These are phyloP conservation scores for Agrochola lychnidis DNA, from an alignment of 2,888 invertebrate genomes.

Conservation along the genomic window DNA sequence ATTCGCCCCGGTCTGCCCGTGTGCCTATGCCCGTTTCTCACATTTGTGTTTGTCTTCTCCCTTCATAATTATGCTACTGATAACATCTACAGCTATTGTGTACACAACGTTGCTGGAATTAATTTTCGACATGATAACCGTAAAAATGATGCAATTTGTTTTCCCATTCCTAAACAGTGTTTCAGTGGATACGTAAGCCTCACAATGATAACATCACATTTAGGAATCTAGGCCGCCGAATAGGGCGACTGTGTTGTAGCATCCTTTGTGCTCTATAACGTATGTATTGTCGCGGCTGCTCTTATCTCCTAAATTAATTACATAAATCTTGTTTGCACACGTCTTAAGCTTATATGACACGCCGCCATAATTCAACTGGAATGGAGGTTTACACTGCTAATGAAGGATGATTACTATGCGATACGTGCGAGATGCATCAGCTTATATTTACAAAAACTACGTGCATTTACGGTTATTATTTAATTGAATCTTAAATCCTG, in stretches of 20 bases:
- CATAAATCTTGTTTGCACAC: constrained; percentile 91
- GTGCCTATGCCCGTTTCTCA: constrained; percentile 58
- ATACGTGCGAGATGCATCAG: constrained; percentile 64
- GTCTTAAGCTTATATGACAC: constrained; percentile 90
- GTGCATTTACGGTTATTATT: neutral
- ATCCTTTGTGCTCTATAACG: constrained; percentile 84
- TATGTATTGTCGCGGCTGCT: constrained; percentile 84
- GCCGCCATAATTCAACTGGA: constrained; percentile 88
- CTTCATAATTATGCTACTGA: constrained; percentile 73
- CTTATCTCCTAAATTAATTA: constrained; percentile 91
- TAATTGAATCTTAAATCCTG: neutral
- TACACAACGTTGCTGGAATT: constrained; percentile 48
- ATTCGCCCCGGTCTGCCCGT: constrained; percentile 71
- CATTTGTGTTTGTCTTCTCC: constrained; percentile 71
- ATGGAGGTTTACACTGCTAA: constrained; percentile 86
- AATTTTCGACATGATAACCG: constrained; percentile 39
- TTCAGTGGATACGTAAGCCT: constrained; percentile 8
- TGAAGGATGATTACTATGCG: constrained; percentile 84
- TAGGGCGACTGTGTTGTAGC: constrained; percentile 68
- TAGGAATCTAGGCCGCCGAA: constrained; percentile 37
- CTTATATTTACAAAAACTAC: constrained; percentile 24
- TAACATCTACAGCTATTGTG: constrained; percentile 69
- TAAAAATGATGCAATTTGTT: constrained; percentile 10
- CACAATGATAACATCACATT: constrained; percentile 30
- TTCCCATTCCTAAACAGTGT: constrained; percentile 2